These are phyloP conservation scores for Drosophila hamatofila DNA, from an alignment of 2,888 invertebrate species.

Conservation along the genomic window DNA sequence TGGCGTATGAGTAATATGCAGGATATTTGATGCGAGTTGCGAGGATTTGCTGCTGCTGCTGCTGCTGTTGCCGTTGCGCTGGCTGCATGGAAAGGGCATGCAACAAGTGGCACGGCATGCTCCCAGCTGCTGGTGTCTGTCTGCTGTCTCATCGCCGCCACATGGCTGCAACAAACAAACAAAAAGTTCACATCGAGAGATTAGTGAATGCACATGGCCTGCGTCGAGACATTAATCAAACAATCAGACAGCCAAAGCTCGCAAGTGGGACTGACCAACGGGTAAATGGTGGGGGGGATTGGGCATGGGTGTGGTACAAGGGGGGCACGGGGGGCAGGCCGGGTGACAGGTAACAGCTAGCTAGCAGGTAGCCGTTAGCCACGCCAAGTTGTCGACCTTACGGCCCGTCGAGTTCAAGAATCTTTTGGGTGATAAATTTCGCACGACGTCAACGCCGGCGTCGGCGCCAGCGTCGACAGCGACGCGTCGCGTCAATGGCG, in stretches of 20 bases:
- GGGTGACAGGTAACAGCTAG: conserved; percentile 16
- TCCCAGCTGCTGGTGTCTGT: conserved; percentile 49
- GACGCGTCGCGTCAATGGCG: conserved; percentile 1
- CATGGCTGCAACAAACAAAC: conserved; percentile 38
- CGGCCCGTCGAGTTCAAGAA: conserved; percentile 63
- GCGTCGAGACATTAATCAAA: conserved; percentile 22
- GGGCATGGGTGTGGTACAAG: background rate
- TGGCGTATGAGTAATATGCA: conserved; percentile 60
- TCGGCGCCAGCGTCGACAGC: conserved; percentile 8
- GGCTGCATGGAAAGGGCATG: conserved; percentile 50
- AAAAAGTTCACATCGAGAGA: conserved; percentile 19
- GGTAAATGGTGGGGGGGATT: background rate
- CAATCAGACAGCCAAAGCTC: conserved; percentile 40
- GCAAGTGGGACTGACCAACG: background rate
- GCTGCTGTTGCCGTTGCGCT: conserved; percentile 41
- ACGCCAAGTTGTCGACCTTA: conserved; percentile 63
- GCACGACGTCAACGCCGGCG: conserved; percentile 12
- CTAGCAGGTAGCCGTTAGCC: conserved; percentile 25
- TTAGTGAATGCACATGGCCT: conserved; percentile 18
- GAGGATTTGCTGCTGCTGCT: conserved; percentile 49
- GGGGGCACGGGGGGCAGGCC: background rate
- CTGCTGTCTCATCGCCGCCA: conserved; percentile 55
- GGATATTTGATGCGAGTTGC: conserved; percentile 57
- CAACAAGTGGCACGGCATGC: conserved; percentile 70
- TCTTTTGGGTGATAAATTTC: conserved; percentile 60